phyloP scores from a whole-genome alignment of 1,140 invertebrate genomes.

The Euschistus heros region DNA sequence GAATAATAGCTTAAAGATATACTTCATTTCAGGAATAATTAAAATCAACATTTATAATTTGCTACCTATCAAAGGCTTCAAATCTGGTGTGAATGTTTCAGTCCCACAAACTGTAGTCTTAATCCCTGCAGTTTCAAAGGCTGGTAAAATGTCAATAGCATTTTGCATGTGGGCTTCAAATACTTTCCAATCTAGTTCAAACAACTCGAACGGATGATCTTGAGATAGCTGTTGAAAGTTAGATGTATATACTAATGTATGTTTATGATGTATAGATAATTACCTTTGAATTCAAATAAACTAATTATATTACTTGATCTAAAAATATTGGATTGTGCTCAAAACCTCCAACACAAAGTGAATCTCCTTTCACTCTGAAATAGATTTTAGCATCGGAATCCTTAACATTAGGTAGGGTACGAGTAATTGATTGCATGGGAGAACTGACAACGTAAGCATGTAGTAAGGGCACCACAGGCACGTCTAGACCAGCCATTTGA shows the following conservation, averaged over 20 bases:
- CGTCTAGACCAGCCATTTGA: conserved; percentile 53
- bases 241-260: neutral
- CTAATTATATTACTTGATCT: conserved; percentile 45
- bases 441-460: conserved; percentile 80
- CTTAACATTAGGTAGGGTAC: conserved; percentile 60
- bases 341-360: conserved; percentile 74
- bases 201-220: conserved; percentile 69
- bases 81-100: conserved; percentile 82
- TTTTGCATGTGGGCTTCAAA: conserved; percentile 65
- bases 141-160: conserved; percentile 60
- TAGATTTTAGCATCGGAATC: conserved; percentile 79
- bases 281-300: neutral
- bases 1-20: neutral
- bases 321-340: conserved; percentile 72
- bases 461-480: conserved; percentile 73
- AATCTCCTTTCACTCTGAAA: conserved; percentile 69
- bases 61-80: conserved; percentile 68
- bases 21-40: neutral
- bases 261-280: neutral
- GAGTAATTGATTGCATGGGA: conserved; percentile 55
- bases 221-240: conserved; percentile 45
- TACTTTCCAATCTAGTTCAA: conserved; percentile 74
- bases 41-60: conserved; percentile 1
- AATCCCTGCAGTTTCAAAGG: conserved; percentile 59
- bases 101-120: conserved; percentile 75